These are phyloP conservation scores for Phasianus colchicus DNA, from an alignment of 2,113 vertebrate species.

Conservation along the genomic window DNA sequence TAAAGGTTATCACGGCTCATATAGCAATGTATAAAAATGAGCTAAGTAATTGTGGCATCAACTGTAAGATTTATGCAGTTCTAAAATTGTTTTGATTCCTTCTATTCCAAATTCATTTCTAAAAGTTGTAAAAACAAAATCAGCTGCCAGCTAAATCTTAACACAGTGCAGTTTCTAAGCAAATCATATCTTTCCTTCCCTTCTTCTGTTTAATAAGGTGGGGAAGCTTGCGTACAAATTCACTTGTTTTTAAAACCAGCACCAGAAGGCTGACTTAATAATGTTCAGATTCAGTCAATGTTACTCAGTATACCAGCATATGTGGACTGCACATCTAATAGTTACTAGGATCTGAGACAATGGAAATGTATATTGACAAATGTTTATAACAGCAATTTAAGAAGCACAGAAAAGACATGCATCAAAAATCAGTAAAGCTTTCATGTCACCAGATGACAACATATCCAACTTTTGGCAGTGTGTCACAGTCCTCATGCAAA, in stretches of 20 bases:
- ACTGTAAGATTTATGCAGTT: neutral
- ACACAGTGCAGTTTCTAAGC: neutral
- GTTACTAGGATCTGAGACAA: neutral
- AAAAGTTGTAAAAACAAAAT: neutral
- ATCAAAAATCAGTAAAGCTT: neutral
- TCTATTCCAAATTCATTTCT: neutral
- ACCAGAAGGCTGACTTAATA: neutral
- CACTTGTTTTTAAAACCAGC: neutral
- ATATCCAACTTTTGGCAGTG: neutral
- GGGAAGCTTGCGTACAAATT: neutral
- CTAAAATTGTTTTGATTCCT: neutral
- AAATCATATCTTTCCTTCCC: neutral
- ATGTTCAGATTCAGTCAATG: neutral
- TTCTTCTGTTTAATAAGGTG: neutral
- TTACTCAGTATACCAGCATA: neutral
- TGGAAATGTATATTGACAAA: neutral
- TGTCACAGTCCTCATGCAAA: neutral
- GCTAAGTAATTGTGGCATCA: neutral
- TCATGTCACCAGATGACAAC: neutral
- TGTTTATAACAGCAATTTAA: neutral
- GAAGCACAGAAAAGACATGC: neutral
- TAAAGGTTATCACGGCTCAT: neutral
- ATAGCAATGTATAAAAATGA: neutral
- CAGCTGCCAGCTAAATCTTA: neutral
- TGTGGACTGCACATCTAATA: neutral